Base-by-base conservation (phyloP, 2,797 vertebrate species). In the Hozukius guyotensis region DNA sequence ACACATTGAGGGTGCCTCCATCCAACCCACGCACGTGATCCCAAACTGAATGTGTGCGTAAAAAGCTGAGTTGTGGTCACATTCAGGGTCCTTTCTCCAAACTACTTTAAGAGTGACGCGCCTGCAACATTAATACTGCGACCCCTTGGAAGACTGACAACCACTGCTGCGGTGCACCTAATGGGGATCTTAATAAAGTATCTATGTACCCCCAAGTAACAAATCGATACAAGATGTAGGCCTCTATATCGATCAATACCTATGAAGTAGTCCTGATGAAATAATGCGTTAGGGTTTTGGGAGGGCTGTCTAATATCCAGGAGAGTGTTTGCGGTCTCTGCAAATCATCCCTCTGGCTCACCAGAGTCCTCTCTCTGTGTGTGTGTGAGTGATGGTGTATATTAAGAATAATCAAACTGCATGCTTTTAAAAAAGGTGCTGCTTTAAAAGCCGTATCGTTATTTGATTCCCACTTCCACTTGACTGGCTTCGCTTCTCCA, bases 111-210 rank as follows among this genome's bases (percentile, higher is more conserved):
- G 63, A 87, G 46, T 74, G 88, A 81, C 81, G 67, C 75, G 80
- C 4, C 67, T 77, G 68, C 13, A 84, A 57, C 88, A 66, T 83
- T 83, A 74, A 81, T 81, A 24, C 73, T 53, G 66, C 77, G 80
- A 90, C 88, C 87, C 85, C 81, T 84, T 84, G 80, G 46, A 86
- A 91, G 78, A 84, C 86, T 85, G 89, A 82, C 88, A 88, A 87
- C 24, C 84, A 42, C 84, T 85, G 88, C 80, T 86, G 88, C 80
- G 85, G 87, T 83, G 81, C 77, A 5, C 81, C 87, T 87, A 91
- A 90, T 90, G 86, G 84, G 87, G 82, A 88, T 90, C 88, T 93
- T 92, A 92, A 94, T 92, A 93, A 93, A 93, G 89, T 86, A 85
- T 89, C 87, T 86, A 80, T 84, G 87, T 85, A 89, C 84, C 87